Evolutionary conservation across 2,113 vertebrate genomes (phyloP).

Genomic region (Aviceda subcristata): DNA sequence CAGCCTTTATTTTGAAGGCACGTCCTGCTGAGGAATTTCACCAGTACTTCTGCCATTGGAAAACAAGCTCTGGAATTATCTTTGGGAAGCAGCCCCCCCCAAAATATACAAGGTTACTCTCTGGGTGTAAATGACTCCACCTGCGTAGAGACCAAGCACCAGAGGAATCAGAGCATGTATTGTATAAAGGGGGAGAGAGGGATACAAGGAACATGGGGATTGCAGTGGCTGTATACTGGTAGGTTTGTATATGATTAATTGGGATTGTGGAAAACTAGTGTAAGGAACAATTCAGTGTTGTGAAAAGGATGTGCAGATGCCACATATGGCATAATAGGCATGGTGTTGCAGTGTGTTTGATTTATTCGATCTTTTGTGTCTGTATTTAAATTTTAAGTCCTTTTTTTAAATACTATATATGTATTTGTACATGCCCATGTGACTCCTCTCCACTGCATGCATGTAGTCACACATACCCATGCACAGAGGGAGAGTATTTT

Average conservation of each 20-base stretch:
- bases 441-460: background rate
- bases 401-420: background rate
- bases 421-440: background rate
- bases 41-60: background rate
- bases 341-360: background rate
- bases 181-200: background rate
- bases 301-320: background rate
- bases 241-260: background rate
- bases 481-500: background rate
- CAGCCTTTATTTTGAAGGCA: slow-evolving; percentile 24
- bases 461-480: background rate
- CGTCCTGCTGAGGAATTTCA: background rate
- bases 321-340: background rate
- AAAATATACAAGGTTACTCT: background rate
- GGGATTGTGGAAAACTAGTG: background rate
- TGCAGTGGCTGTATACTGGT: background rate
- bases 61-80: background rate
- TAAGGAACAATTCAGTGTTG: background rate
- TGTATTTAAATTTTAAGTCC: background rate
- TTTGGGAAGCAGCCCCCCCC: slow-evolving; percentile 1
- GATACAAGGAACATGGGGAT: background rate
- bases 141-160: background rate
- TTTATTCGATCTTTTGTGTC: background rate
- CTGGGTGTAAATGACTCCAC: background rate
- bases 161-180: background rate